phyloP scores from a whole-genome alignment of 2,888 invertebrate species.

The Eurois occulta region DNA sequence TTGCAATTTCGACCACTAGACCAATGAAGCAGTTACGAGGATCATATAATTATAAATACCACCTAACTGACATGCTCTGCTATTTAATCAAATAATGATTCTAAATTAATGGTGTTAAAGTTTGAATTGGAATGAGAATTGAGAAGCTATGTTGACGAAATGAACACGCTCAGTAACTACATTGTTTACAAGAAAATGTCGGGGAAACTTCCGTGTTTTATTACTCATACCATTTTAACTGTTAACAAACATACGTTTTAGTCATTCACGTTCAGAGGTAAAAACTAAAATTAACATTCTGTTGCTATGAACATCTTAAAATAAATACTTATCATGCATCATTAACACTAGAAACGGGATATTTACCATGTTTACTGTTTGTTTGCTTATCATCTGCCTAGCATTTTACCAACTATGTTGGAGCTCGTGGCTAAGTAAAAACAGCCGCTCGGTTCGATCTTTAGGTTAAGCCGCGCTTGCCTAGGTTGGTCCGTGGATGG shows the following conservation, averaged over 20 bases:
- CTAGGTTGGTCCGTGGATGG: too few relatives aligned
- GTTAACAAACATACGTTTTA: constrained; percentile 26
- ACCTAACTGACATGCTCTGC: background rate
- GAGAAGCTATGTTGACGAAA: constrained; percentile 39
- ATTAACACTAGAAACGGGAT: too few relatives aligned
- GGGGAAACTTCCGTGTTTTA: constrained; percentile 50
- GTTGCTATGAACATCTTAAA: too few relatives aligned
- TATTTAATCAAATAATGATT: background rate
- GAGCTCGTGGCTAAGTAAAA: too few relatives aligned
- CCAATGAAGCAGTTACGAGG: too few relatives aligned
- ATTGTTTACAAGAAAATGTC: constrained; percentile 52
- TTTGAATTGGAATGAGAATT: constrained; percentile 26
- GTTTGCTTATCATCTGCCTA: background rate
- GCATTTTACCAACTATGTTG: background rate
- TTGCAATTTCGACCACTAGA: too few relatives aligned
- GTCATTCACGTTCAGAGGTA: background rate
- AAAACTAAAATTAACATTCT: too few relatives aligned
- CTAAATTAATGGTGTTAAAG: background rate
- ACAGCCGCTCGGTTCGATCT: too few relatives aligned
- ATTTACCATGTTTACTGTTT: too few relatives aligned
- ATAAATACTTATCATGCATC: too few relatives aligned
- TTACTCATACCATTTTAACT: constrained; percentile 37
- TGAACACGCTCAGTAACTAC: constrained; percentile 27
- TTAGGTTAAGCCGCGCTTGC: too few relatives aligned
- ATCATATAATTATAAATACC: constrained; percentile 20